Percentiles rank a stretch among this genome's conserved stretches.
Conservation (phyloP, 2,113 vertebrate genomes). For the Lonchura striata region DNA sequence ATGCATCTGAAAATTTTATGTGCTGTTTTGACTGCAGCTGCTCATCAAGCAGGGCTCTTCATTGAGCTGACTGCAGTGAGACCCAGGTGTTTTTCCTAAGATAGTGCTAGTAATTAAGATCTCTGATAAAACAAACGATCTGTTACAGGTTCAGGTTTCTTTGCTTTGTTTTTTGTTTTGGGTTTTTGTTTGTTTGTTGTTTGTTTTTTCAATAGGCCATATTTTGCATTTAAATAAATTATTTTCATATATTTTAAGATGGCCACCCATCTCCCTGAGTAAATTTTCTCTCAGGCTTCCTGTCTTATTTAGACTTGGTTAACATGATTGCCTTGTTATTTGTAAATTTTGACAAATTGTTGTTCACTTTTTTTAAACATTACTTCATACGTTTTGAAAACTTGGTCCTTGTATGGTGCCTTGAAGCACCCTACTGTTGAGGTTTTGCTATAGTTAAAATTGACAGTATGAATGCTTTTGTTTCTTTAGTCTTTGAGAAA, state of each 20-base stretch:
- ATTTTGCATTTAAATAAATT: background rate
- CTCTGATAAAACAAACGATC: background rate
- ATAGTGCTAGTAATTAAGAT: background rate
- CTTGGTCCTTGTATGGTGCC: background rate
- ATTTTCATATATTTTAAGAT: background rate
- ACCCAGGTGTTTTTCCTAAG: background rate
- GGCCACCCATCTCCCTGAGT: background rate
- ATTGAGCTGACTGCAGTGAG: background rate
- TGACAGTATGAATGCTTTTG: background rate
- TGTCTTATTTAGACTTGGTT: background rate
- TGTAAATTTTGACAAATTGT: background rate
- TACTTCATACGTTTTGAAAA: background rate
- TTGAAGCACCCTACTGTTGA: background rate
- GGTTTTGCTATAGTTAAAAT: background rate
- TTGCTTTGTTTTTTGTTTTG: background rate
- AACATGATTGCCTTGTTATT: background rate
- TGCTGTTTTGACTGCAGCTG: background rate
- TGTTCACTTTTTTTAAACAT: background rate
- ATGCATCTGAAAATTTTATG: background rate
- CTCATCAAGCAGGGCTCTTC: background rate
- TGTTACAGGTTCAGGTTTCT: background rate
- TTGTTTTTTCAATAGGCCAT: background rate
- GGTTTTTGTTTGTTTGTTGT: background rate
- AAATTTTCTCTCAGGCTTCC: background rate
- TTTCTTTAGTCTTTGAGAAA: background rate